A percentile compares a stretch with the other conserved stretches of the same genome.
Conservation (phyloP, 2,113 vertebrate species). For the Ptyas mucosa region DNA sequence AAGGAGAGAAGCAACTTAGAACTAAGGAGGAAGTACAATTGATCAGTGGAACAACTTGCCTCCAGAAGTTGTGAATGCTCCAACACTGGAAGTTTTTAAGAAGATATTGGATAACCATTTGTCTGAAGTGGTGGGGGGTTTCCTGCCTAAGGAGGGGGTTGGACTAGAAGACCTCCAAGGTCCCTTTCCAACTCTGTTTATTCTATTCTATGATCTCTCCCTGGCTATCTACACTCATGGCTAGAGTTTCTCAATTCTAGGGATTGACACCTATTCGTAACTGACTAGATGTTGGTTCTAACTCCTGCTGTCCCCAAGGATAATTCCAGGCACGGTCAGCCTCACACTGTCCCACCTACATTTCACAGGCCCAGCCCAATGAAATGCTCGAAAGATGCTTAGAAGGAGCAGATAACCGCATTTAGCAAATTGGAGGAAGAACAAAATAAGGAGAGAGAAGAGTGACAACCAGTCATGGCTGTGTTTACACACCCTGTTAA, state of each 20-base stretch:
- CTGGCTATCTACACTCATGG: background rate
- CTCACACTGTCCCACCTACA: background rate
- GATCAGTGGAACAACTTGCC: no score
- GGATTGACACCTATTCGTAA: background rate
- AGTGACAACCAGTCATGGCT: background rate
- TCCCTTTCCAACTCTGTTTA: no score
- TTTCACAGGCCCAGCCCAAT: background rate
- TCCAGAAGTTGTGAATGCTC: no score
- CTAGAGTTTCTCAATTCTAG: background rate
- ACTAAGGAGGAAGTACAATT: no score
- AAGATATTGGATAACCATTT: no score
- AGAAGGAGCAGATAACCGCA: background rate
- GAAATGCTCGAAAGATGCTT: background rate
- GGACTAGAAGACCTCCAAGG: no score
- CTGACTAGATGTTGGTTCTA: background rate
- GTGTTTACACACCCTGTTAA: background rate
- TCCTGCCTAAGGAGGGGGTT: no score
- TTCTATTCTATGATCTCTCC: no score
- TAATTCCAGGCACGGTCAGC: background rate
- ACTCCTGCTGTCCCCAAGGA: background rate
- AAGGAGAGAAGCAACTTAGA: no score
- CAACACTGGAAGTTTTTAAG: no score
- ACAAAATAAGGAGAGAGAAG: background rate
- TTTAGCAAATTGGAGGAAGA: background rate
- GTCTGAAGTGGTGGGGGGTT: no score